Evolutionary conservation across 1,140 invertebrate genomes (phyloP), one percentile per base, ranked within the genome.

Genomic region (Zaprionus nigranus): DNA sequence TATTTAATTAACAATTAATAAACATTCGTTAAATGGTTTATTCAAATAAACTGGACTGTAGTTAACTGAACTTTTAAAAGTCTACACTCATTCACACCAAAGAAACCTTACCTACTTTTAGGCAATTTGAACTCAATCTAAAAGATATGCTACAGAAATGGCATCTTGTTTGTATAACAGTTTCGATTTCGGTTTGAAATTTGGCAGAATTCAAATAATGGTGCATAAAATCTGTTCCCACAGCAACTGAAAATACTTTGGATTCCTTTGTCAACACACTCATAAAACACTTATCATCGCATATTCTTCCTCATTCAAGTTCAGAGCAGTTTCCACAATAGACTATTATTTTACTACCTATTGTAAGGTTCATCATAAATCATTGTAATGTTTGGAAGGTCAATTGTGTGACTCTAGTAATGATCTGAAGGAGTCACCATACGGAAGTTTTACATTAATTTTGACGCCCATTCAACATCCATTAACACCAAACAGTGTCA

Each of bases 361-460:
- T 57, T 63, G 59, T 75, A 69, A 62, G 43, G 54, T 26, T 54
- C 15, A 40, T 60, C 17, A 73, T 77, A 56, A 73, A 72, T 77
- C 69, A 77, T 56, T 24, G 9, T 15, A 26, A 60, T 4, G 46
- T 34, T 34, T 24, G 12, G 20, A 77, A 75, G 72, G 72, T 70
- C 66, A 58, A 30, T 51, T 60, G 36, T 26, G 51, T 34, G 20
- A 24, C 49, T 34, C 53, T 26, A 15, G 38, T 61, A 73, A 66
- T 66, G 30, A 61, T 40, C 22, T 60, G 49, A 65, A 73, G 62
- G 74, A 76, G 74, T 72, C 38, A 2, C 38, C 62, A 76, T 26
- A 61, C 74, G 74, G 74, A 77, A 77, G 69, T 77, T 30, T 77
- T 73, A 73, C 69, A 73, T 13, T 40, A 22, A 22, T 61, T 20